Evolutionary conservation across 2,888 invertebrate species (phyloP), one percentile per base, ranked within the genome.

Genomic region (Limnephilus auricula): DNA sequence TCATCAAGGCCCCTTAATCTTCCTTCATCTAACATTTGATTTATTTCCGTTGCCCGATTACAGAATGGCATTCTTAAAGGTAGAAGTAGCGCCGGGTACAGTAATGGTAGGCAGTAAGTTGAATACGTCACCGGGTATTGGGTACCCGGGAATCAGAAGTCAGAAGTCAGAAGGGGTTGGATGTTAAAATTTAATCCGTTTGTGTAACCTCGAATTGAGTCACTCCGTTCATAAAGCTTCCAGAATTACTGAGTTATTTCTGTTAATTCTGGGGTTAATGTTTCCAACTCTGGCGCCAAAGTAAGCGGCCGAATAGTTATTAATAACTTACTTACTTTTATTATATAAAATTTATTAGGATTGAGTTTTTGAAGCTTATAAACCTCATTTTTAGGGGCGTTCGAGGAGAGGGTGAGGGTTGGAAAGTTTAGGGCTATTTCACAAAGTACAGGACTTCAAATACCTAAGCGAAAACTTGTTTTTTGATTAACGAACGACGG

Each of bases 171-270:
- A 65, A 65, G 50, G 50, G 50, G 83, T 32, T 80, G 30, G 13
- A 80, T 80, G 80, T 80, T 80, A 80, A 80, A 80, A 80, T 80
- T 80, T 80, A 80, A 80, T 80, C 80, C 80, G 80, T 31, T 80
- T 80, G 31, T 80, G 31, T 80, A 30, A n/a, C 80, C 80, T 80
- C 80, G 32, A 80, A 15, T 80, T 13, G 31, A 80, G 32, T 31
- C 80, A 15, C 80, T 31, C 80, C 30, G 80, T 30, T 45, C 85
- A 45, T 85, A 85, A 85, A 85, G 85, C 85, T 85, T n/a, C 45
- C 30, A n/a, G 85, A 18, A 50, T 50, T 85, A 85, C 45, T 85
- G 85, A 85, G 50, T 85, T 85, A 85, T 85, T 85, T 85, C 85
- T 45, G 50, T 31, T 25, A 30, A 85, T 85, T 15, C n/a, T 31